These are phyloP conservation scores for Pseudachorutes palmiensis DNA, from an alignment of 1,140 invertebrate genomes.

Conservation along the genomic window DNA sequence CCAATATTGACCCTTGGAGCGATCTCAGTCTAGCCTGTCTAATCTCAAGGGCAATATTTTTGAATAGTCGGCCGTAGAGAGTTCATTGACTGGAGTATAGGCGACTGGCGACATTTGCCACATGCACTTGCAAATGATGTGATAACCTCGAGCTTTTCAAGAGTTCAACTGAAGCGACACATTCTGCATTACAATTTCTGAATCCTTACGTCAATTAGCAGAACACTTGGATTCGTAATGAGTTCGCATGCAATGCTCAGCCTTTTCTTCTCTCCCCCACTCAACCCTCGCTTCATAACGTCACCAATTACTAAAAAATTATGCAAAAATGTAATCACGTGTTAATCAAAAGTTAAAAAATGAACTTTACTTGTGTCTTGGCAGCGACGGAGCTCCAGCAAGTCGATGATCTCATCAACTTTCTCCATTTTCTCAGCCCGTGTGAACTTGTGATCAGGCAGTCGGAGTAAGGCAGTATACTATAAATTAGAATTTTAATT, in stretches of 20 bases:
- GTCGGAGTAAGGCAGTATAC: constrained; percentile 61
- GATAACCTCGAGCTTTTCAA: too few relatives aligned
- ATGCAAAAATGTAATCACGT: constrained; percentile 7
- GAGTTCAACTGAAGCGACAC: neutral
- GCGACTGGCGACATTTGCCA: too few relatives aligned
- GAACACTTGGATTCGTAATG: constrained; percentile 72
- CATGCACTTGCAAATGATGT: too few relatives aligned
- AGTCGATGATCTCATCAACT: constrained; percentile 70
- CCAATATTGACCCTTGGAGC: too few relatives aligned
- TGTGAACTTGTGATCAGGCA: constrained; percentile 63
- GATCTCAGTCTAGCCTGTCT: too few relatives aligned
- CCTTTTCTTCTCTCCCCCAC: constrained; percentile 78
- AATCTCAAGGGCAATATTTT: too few relatives aligned
- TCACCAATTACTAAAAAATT: constrained; percentile 62
- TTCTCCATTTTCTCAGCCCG: constrained; percentile 65
- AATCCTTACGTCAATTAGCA: constrained; percentile 72
- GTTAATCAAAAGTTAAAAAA: constrained; percentile 14
- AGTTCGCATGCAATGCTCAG: constrained; percentile 80
- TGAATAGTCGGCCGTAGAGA: too few relatives aligned
- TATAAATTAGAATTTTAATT: constrained; percentile 41
- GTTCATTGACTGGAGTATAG: too few relatives aligned
- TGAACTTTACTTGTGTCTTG: constrained; percentile 63
- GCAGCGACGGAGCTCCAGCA: constrained; percentile 64
- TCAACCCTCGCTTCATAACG: constrained; percentile 65
- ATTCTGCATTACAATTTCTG: neutral